These are phyloP conservation scores for Palaemon carinicauda DNA, from an alignment of 1,140 invertebrate genomes.

Conservation along the genomic window DNA sequence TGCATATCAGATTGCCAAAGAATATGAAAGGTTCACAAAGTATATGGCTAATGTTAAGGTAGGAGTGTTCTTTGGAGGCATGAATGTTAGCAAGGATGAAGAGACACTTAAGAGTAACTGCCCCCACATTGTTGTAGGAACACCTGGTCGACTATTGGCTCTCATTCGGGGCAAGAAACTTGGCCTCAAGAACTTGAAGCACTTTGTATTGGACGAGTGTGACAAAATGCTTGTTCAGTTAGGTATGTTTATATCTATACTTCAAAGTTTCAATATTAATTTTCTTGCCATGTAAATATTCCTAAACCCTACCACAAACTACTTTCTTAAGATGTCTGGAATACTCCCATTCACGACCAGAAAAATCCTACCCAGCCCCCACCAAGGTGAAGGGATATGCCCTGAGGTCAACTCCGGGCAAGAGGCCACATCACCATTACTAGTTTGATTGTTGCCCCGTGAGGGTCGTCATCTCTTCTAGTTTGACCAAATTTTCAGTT, in stretches of 20 bases:
- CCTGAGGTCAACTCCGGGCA: no score
- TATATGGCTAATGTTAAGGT: slow-evolving; percentile 96
- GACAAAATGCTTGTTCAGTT: slow-evolving; percentile 98
- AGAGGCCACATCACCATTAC: no score
- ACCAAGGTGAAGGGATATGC: no score
- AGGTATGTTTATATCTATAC: slow-evolving; percentile 71
- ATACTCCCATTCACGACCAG: no score
- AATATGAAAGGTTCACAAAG: slow-evolving; percentile 98
- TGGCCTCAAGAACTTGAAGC: slow-evolving; percentile 93
- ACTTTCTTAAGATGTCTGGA: no score
- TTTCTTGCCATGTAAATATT: neutral
- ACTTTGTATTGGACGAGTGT: slow-evolving; percentile 98
- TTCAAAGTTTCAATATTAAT: no score
- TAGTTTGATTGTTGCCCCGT: no score
- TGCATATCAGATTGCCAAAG: slow-evolving; percentile 99
- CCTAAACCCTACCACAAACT: no score
- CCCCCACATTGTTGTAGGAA: slow-evolving; percentile 98
- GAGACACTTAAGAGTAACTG: slow-evolving; percentile 92
- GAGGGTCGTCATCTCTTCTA: no score
- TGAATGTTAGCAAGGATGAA: slow-evolving; percentile 97
- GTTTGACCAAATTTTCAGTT: no score
- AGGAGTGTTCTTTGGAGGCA: slow-evolving; percentile 95
- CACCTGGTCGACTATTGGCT: slow-evolving; percentile 94
- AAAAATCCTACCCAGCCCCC: no score
- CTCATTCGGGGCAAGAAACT: slow-evolving; percentile 89